Percentiles rank a stretch among this genome's conserved stretches.
These are phyloP conservation scores for Drosophila macrospina DNA, from an alignment of 2,888 invertebrate species.

Conservation along the genomic window DNA sequence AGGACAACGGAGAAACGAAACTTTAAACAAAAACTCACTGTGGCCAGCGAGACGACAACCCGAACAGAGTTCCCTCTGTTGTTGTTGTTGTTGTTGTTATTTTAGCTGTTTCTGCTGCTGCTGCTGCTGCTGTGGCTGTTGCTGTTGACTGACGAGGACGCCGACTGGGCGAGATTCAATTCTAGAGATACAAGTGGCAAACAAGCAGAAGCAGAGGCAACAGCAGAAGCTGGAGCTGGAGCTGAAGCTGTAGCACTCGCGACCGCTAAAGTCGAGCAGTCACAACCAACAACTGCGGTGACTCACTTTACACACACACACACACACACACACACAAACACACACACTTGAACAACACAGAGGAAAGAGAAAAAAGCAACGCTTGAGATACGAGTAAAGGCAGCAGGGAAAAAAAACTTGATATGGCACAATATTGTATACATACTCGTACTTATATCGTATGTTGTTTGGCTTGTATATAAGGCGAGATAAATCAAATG, in stretches of 20 bases:
- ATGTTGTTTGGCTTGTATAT: slow-evolving; percentile 69
- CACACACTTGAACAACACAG: slow-evolving; percentile 17
- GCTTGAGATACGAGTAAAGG: slow-evolving; percentile 13
- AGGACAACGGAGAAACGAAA: slow-evolving; percentile 33
- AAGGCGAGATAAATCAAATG: slow-evolving; percentile 82
- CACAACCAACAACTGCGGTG: slow-evolving; percentile 60
- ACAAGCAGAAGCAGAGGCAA: slow-evolving; percentile 47
- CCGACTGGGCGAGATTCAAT: slow-evolving; percentile 77
- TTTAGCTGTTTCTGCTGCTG: slow-evolving; percentile 12
- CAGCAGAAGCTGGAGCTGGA: slow-evolving; percentile 14
- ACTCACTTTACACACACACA: slow-evolving; percentile 61
- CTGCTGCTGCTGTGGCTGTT: slow-evolving; percentile 21
- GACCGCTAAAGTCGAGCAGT: slow-evolving; percentile 63
- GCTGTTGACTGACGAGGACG: slow-evolving; percentile 65
- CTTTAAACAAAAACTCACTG: slow-evolving; percentile 73
- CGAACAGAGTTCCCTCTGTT: slow-evolving; percentile 19
- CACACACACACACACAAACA: slow-evolving; percentile 17
- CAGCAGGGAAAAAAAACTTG: slow-evolving; percentile 44
- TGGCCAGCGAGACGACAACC: slow-evolving; percentile 67
- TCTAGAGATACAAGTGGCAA: slow-evolving; percentile 78
- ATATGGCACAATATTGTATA: slow-evolving; percentile 54
- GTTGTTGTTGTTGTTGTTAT: slow-evolving; percentile 14
- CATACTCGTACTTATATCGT: slow-evolving; percentile 47
- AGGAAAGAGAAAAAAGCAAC: slow-evolving; percentile 19
- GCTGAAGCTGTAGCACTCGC: slow-evolving; percentile 40